phyloP scores from a whole-genome alignment of 2,888 invertebrate species.

The Lasioglossum figueresi region DNA sequence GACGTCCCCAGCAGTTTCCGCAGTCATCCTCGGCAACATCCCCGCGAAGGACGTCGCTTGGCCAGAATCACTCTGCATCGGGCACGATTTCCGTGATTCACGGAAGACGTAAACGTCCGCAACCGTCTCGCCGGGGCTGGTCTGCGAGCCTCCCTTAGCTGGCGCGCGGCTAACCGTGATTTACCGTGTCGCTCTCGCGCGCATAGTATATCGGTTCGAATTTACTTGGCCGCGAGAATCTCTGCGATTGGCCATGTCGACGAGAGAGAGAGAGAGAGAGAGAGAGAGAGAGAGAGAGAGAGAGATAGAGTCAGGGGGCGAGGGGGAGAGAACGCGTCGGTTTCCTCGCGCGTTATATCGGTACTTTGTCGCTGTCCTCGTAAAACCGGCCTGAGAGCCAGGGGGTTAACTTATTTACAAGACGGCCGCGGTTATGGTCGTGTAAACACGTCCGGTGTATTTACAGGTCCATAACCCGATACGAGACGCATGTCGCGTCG shows the following conservation, averaged over 20 bases:
- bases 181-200: constrained; percentile 44
- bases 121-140: background rate
- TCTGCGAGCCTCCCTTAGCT: background rate
- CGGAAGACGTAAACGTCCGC: constrained; percentile 46
- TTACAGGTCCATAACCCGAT: constrained; percentile 72
- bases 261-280: background rate
- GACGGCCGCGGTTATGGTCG: constrained; percentile 61
- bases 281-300: background rate
- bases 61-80: constrained; percentile 29
- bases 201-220: constrained; percentile 54
- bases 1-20: background rate
- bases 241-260: constrained; percentile 49
- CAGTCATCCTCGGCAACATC: background rate
- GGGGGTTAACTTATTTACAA: constrained; percentile 68
- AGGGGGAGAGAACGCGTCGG: constrained; percentile 11
- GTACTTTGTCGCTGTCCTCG: constrained; percentile 69
- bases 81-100: constrained; percentile 37
- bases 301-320: background rate
- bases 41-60: background rate
- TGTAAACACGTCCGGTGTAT: constrained; percentile 68
- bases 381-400: constrained; percentile 60
- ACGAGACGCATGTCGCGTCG: constrained; percentile 65
- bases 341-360: constrained; percentile 55
- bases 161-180: constrained; percentile 54
- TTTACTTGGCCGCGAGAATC: constrained; percentile 53